Evolutionary conservation across 2,888 invertebrate species (phyloP), one percentile per base, ranked within the genome.

Genomic region (Epinotia bilunana): DNA sequence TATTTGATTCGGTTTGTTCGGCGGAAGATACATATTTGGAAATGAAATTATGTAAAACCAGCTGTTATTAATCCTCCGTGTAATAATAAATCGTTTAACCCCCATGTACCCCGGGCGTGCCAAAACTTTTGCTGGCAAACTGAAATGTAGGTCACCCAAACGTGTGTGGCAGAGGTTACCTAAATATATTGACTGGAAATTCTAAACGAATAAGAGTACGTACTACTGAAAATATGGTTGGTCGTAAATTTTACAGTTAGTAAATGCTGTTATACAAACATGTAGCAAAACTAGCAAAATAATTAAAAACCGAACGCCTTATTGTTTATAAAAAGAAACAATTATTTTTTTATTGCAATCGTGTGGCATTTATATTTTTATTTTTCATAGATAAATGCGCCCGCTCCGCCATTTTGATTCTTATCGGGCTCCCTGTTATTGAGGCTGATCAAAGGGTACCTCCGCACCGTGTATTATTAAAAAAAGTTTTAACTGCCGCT

Each of bases 391-490:
- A 18, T 28, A 49, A 65, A 49, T 3, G 49, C 33, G 46, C 23
- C 55, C n/a, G 11, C 49, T 28, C 61, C 12, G 46, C 16, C 49
- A 49, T 70, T 74, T 74, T 70, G n/a, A 71, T 74, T 71, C 43
- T 63, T 49, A 63, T 49, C 49, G 58, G 39, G 39, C 28, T 53
- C 49, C 58, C 60, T 64, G 70, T 64, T 53, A 49, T 57, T 63
- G 70, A 64, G 53, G 64, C 71, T 12, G 71, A 13, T 43, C 28
- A 67, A 43, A 72, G 53, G 18, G 60, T 71, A 53, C 61, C 71
- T 61, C 67, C 33, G 46, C 23, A 16, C 46, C 71, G 58, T 33
- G 43, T 28, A 57, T 68, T 67, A 71, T 71, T 71, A 46, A 75
- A 75, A 65, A 69, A 63, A 63, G 46, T 63, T 28, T 53, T 57